phyloP scores from a whole-genome alignment of 1,140 invertebrate genomes.

The Zophobas atratus region DNA sequence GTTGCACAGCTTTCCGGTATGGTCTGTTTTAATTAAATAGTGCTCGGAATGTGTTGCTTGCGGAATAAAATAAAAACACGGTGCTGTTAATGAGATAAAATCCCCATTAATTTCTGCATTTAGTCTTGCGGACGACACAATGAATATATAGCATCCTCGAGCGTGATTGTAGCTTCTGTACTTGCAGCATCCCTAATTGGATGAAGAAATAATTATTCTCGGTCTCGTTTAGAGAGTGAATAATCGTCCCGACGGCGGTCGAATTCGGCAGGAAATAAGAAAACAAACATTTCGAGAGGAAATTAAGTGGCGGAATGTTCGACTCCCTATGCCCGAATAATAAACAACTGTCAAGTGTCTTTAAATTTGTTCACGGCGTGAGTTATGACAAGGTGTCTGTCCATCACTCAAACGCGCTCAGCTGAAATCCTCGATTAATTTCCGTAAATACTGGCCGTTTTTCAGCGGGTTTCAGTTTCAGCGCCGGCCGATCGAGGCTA shows the following conservation, averaged over 20 bases:
- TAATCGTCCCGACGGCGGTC: slow-evolving; percentile 33
- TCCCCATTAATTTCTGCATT: slow-evolving; percentile 62
- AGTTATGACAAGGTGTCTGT: slow-evolving; percentile 33
- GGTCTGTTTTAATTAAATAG: slow-evolving; percentile 47
- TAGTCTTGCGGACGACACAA: slow-evolving; percentile 59
- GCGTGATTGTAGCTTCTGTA: slow-evolving; percentile 59
- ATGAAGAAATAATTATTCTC: slow-evolving; percentile 61
- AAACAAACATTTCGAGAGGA: slow-evolving; percentile 40
- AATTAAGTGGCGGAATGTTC: slow-evolving; percentile 33
- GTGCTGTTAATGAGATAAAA: slow-evolving; percentile 62
- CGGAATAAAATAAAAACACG: slow-evolving; percentile 58
- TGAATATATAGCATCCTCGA: slow-evolving; percentile 61
- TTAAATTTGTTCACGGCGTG: slow-evolving; percentile 26
- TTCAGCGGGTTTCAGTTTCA: slow-evolving; percentile 20
- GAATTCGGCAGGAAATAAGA: slow-evolving; percentile 26
- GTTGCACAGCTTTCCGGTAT: slow-evolving; percentile 29
- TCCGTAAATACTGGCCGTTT: neutral
- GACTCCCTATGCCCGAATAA: slow-evolving; percentile 19
- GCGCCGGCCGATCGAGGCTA: neutral
- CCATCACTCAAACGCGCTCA: slow-evolving; percentile 4
- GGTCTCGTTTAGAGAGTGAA: slow-evolving; percentile 36
- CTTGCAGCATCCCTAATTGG: slow-evolving; percentile 58
- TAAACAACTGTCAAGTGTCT: slow-evolving; percentile 36
- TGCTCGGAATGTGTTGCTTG: slow-evolving; percentile 32
- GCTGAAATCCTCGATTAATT: neutral